A percentile compares a stretch with the other conserved stretches of the same genome.
Evolutionary conservation across 2,113 vertebrate species (phyloP).

Genomic region (Trematocara macrostoma): DNA sequence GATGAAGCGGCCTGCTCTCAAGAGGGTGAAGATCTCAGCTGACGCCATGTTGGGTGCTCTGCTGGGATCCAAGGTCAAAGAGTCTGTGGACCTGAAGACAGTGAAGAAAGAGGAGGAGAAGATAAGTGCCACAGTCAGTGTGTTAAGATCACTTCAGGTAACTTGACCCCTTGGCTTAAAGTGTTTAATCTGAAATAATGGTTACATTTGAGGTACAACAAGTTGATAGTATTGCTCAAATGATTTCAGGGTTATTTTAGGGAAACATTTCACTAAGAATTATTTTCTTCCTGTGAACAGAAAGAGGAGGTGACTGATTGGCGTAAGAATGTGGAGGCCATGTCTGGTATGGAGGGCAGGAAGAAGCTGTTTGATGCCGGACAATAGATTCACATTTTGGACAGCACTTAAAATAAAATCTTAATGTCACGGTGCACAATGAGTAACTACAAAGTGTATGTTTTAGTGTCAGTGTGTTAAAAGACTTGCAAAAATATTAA

Average conservation of each 20-base stretch:
- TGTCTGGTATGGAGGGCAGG: constrained; percentile 78
- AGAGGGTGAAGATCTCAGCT: constrained; percentile 74
- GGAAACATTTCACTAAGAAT: not conserved
- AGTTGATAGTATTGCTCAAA: not conserved
- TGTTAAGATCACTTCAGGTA: not conserved
- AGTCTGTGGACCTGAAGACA: constrained; percentile 77
- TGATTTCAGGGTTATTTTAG: not conserved
- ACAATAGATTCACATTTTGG: constrained; percentile 5
- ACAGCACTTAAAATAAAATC: not conserved
- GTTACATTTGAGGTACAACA: not conserved
- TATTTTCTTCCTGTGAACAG: not conserved
- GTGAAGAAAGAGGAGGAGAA: constrained; percentile 79
- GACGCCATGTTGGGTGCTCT: constrained; percentile 77
- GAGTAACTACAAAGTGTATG: not conserved
- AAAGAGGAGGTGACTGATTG: constrained; percentile 74
- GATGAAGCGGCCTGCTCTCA: constrained; percentile 76
- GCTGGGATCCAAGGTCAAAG: constrained; percentile 71
- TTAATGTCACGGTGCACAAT: not conserved
- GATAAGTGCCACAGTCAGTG: constrained; percentile 23
- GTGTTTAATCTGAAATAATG: not conserved
- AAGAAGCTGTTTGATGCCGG: constrained; percentile 73
- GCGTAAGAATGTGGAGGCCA: constrained; percentile 78
- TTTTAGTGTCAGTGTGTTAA: not conserved
- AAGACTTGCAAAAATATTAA: not conserved
- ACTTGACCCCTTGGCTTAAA: not conserved